Evolutionary conservation across 1,140 invertebrate genomes (phyloP).

Genomic region (Drosophila saltans): DNA sequence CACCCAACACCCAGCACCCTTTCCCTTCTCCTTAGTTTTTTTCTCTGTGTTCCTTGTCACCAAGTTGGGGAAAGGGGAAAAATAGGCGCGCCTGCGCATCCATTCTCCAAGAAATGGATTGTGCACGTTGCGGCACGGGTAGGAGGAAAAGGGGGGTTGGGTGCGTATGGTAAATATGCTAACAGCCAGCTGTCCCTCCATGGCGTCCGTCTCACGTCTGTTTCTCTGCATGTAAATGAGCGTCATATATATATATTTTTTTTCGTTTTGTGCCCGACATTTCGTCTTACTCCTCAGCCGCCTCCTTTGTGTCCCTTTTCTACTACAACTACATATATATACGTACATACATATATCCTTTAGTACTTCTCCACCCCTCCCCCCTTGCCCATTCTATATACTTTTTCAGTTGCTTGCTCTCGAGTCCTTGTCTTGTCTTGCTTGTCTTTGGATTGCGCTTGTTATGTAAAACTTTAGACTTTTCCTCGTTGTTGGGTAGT

Average conservation of each 20-base stretch:
- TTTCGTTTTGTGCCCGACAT: constrained; percentile 2
- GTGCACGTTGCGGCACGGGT: neutral
- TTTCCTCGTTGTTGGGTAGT: constrained; percentile 30
- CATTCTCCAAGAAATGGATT: neutral
- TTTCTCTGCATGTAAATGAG: constrained; percentile 69
- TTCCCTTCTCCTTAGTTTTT: neutral
- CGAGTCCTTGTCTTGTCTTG: constrained; percentile 33
- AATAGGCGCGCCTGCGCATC: constrained; percentile 58
- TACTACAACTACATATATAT: too few species aligned
- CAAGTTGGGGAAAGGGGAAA: constrained; percentile 24
- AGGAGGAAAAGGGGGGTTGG: constrained; percentile 1
- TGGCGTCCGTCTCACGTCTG: constrained; percentile 36
- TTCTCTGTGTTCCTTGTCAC: constrained; percentile 5
- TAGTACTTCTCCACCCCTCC: too few species aligned
- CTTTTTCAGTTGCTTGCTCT: constrained; percentile 30
- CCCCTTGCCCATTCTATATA: neutral
- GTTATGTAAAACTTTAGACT: constrained; percentile 63
- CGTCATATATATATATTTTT: constrained; percentile 59
- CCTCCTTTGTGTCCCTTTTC: too few species aligned
- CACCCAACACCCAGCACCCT: neutral
- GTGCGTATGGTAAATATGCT: constrained; percentile 46
- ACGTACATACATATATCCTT: too few species aligned
- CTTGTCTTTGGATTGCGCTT: constrained; percentile 55
- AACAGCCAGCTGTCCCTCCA: constrained; percentile 57
- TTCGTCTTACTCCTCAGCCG: too few species aligned